Percentiles rank a stretch among this genome's conserved stretches.
Conservation (phyloP, 2,888 invertebrate genomes). For the Dasysyrphus albostriatus region DNA sequence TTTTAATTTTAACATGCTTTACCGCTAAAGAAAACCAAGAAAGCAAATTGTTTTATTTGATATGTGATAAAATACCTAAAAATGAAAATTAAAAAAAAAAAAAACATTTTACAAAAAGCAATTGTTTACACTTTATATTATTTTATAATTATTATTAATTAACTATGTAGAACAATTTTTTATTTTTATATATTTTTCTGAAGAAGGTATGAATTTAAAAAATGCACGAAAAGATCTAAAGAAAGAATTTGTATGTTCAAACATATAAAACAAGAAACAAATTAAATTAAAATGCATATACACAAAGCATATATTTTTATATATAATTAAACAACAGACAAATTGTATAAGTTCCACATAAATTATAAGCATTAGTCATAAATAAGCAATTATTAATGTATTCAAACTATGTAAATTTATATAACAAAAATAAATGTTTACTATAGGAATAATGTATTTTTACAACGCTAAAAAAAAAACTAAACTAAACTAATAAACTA, state of each 20-base stretch:
- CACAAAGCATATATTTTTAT: conserved; percentile 67
- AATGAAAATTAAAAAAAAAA: conserved; percentile 2
- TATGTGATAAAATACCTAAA: conserved; percentile 58
- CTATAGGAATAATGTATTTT: conserved; percentile 71
- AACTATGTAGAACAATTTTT: conserved; percentile 5
- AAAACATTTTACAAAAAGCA: conserved; percentile 53
- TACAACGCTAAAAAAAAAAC: conserved; percentile 61
- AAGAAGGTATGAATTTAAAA: conserved; percentile 5
- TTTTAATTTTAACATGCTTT: neutral
- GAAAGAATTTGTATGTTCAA: conserved; percentile 12
- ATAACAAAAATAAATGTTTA: conserved; percentile 54
- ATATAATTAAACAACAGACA: conserved; percentile 27
- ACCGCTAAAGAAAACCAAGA: conserved; percentile 5
- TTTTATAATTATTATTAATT: conserved; percentile 22
- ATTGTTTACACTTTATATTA: conserved; percentile 48
- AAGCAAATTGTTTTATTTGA: conserved; percentile 48
- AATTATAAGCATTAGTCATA: conserved; percentile 33
- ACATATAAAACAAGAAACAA: conserved; percentile 14
- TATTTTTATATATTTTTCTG: conserved; percentile 13
- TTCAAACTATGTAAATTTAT: conserved; percentile 64
- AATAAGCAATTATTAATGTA: conserved; percentile 64
- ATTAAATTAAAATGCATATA: conserved; percentile 13
- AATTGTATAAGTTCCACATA: conserved; percentile 37
- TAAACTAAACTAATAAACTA: conserved; percentile 17
- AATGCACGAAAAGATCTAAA: conserved; percentile 29